Evolutionary conservation across 2,113 vertebrate genomes (phyloP), one percentile per base, ranked within the genome.

Genomic region (Corythornis madagascariensis): DNA sequence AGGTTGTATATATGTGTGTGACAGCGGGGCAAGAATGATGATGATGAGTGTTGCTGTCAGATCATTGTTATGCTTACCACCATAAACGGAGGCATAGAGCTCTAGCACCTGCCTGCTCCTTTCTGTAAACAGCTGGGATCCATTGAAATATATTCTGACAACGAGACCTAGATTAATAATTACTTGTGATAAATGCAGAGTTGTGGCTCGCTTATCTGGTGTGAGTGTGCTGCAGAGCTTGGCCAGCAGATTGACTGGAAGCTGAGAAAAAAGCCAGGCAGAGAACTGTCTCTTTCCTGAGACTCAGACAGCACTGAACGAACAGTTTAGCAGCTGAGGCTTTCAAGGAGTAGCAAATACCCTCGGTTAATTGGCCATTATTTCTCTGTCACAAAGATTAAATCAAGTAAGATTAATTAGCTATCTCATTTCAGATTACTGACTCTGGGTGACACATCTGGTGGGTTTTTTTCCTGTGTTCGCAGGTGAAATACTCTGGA

Each of bases 21-120:
- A 92, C 63, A 90, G 80, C 52, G 81, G 65, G 86, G 53, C 67
- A 88, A 33, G 72, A 86, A 60, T 87, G 67, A 74, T 45, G 66
- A 79, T 88, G 67, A 48, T 82, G 67, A 90, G 67, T 88, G 47
- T 72, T 90, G 57, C 83, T 96, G 86, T 90, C 85, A 91, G 63
- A 48, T 70, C 85, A 42, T 65, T 75, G 47, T 59, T 73, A 60
- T 56, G 56, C 73, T 72, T 90, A 50, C 72, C 40, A 3, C 69
- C 60, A 82, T 83, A 69, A 94, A 83, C 72, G 53, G 82, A 92
- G 83, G 75, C 50, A 20, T 65, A 29, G 9, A 86, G 66, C 55
- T 69, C 69, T 70, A 70, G 63, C 74, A 78, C 65, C 81, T 91
- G 72, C 48, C 55, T 83, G 52, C 38, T 88, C 57, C 47, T 33